phyloP scores from a whole-genome alignment of 2,888 invertebrate species.

The Sarcophaga variegata region DNA sequence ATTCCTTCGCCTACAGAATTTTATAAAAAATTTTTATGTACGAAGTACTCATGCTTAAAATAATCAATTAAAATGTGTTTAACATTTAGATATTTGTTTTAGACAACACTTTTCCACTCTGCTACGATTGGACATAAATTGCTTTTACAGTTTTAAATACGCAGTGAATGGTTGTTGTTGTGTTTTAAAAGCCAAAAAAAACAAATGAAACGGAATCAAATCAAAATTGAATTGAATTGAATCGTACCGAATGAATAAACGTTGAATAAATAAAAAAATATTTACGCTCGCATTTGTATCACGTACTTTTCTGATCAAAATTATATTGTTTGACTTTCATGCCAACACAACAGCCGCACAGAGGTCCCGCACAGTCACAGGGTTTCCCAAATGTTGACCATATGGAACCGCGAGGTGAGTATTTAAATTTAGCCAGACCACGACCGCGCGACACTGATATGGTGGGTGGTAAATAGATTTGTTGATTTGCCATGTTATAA shows the following conservation, averaged over 20 bases:
- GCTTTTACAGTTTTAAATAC: constrained; percentile 7
- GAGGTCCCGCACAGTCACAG: constrained; percentile 83
- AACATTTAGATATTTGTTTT: constrained; percentile 14
- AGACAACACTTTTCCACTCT: neutral
- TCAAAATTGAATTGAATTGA: neutral
- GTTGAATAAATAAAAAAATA: too few species aligned
- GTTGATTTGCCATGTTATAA: constrained; percentile 75
- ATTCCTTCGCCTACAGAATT: neutral
- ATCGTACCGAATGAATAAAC: neutral
- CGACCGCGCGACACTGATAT: constrained; percentile 79
- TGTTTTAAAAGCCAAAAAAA: neutral
- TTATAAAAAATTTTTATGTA: neutral
- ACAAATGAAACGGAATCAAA: constrained; percentile 20
- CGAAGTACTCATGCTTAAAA: constrained; percentile 19
- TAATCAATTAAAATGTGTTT: constrained; percentile 42
- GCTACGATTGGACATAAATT: constrained; percentile 2
- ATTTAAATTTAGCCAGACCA: constrained; percentile 74
- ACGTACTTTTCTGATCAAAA: constrained; percentile 80
- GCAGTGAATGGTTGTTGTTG: neutral
- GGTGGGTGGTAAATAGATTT: constrained; percentile 77
- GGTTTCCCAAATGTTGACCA: constrained; percentile 79
- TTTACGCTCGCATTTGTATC: constrained; percentile 34
- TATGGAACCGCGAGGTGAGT: constrained; percentile 77
- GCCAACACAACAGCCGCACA: constrained; percentile 89
- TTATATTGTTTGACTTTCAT: constrained; percentile 86